Base-by-base conservation (phyloP, 2,888 invertebrate genomes). In the Diabrotica balteata region DNA sequence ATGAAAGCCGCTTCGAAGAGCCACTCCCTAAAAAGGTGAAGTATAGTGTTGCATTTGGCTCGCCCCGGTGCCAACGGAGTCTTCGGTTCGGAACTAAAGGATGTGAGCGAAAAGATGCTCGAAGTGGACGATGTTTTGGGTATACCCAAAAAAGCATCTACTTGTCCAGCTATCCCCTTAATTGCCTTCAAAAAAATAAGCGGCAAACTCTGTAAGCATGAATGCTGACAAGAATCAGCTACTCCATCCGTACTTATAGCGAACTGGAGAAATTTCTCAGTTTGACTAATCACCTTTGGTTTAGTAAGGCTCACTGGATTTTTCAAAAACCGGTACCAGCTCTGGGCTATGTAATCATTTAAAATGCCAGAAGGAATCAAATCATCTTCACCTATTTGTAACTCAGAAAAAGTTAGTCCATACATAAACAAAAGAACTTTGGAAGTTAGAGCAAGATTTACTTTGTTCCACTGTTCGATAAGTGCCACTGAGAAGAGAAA, bases 121-220 rank as follows among this genome's bases (percentile, higher is more conserved):
- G n/a, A n/a, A n/a, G n/a, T n/a, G n/a, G n/a, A n/a, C n/a, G n/a
- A n/a, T n/a, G n/a, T n/a, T n/a, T n/a, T n/a, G n/a, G n/a, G n/a
- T n/a, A n/a, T n/a, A 95, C 97, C 97, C 73, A 98, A 87, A 86
- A 97, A 98, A 1, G 97, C 96, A 86, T 98, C 97, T 10, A 97
- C 96, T 81, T 97, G 92, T 45, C 93, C 93, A 0, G 97, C 94
- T 69, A 98, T 89, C 50, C 97, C 97, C 84, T 92, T 93, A 87
- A 98, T 95, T 8, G 97, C 96, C 82, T 94, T 94, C 75, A 94
- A 89, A 87, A 98, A 98, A 81, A 97, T 97, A 71, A 90, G 87
- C 0, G 97, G 97, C 75, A 98, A 84, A 10, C 90, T 88, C 72
- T 91, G 89, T 22, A 96, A 85, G 80, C 95, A 95, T 0, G 95